These are phyloP conservation scores for Agrotis puta DNA, from an alignment of 2,888 invertebrate genomes.

Conservation along the genomic window DNA sequence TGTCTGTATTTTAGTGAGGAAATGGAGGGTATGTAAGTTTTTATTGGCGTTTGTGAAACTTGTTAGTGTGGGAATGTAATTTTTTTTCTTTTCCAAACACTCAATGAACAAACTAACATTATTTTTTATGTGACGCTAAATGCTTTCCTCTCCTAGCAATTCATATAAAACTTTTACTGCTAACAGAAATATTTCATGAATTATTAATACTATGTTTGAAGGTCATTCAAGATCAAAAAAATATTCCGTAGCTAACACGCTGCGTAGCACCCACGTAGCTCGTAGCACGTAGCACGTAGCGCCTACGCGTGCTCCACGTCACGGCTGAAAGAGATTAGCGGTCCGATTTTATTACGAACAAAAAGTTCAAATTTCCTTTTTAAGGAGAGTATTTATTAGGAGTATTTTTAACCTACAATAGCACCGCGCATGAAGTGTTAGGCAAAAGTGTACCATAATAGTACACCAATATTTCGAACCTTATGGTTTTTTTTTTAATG, in stretches of 20 bases:
- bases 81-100: conserved; percentile 8
- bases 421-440: not conserved
- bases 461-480: not conserved
- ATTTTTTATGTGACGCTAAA: not conserved
- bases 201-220: conserved; percentile 21
- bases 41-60: not conserved
- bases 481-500: too few species aligned
- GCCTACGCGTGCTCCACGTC: conserved; percentile 41
- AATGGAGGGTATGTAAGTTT: conserved; percentile 12
- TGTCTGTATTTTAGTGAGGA: conserved; percentile 13
- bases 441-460: not conserved
- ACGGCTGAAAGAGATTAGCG: conserved; percentile 61
- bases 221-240: conserved; percentile 9
- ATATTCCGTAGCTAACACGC: not conserved
- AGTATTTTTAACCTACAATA: conserved; percentile 57
- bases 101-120: not conserved
- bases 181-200: conserved; percentile 23
- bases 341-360: conserved; percentile 64
- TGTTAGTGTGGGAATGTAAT: too few species aligned
- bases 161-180: not conserved
- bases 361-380: conserved; percentile 60
- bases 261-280: conserved; percentile 50
- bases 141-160: not conserved
- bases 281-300: conserved; percentile 40
- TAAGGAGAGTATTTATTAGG: conserved; percentile 46